phyloP scores from a whole-genome alignment of 2,113 vertebrate genomes.

The Ptilorrhoa leucosticta region DNA sequence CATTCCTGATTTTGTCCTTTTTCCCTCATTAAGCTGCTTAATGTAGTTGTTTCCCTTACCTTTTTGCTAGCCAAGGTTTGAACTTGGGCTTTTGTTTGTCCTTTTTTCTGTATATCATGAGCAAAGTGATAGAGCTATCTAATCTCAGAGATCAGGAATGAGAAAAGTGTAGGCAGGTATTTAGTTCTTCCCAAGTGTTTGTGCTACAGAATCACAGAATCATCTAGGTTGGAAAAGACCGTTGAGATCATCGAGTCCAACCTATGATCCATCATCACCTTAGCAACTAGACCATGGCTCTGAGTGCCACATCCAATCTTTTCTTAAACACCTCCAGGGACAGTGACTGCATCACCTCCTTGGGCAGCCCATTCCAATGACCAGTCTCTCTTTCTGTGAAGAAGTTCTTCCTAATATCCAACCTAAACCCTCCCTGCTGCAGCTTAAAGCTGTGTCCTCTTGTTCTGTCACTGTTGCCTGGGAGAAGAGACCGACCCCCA shows the following conservation, averaged over 20 bases:
- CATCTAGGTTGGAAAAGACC: background rate
- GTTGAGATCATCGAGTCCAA: background rate
- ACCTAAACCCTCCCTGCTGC: background rate
- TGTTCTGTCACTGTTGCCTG: background rate
- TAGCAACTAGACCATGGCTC: background rate
- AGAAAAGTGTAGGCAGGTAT: background rate
- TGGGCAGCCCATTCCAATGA: background rate
- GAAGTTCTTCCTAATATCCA: background rate
- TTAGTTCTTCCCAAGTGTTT: background rate
- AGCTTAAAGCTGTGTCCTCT: background rate
- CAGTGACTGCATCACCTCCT: too few species aligned
- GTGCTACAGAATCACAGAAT: background rate
- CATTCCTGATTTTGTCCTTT: background rate
- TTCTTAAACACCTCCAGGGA: background rate
- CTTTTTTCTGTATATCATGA: background rate
- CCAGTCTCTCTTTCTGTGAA: background rate
- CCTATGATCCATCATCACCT: background rate
- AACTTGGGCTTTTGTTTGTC: background rate
- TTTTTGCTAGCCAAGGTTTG: background rate
- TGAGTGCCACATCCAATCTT: background rate
- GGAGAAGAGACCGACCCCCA: rapidly evolving
- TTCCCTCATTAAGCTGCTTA: background rate
- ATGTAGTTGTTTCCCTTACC: background rate
- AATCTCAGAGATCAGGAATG: background rate
- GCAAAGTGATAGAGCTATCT: background rate